Percentiles rank a stretch among this genome's conserved stretches.
Evolutionary conservation across 2,113 vertebrate species (phyloP).

Genomic region (Corythoichthys intestinalis): DNA sequence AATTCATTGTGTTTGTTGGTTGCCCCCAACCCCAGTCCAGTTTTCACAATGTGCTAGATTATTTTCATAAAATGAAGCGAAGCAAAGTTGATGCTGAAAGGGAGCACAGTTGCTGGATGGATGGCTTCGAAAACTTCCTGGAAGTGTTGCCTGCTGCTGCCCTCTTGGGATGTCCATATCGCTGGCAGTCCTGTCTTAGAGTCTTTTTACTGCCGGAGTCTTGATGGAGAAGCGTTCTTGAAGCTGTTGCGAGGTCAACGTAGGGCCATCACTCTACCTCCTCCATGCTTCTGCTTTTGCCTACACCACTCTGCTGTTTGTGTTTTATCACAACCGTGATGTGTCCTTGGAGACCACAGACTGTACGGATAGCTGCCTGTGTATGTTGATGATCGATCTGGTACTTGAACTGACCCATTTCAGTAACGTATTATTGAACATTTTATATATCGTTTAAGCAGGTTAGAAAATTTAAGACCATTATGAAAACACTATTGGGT

Average conservation of each 20-base stretch:
- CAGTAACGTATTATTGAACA: not conserved
- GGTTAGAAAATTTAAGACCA: not conserved
- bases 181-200: slow-evolving; percentile 33
- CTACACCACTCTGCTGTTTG: slow-evolving; percentile 18
- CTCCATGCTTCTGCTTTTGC: slow-evolving; percentile 20
- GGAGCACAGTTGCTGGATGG: slow-evolving; percentile 11
- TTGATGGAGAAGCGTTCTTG: slow-evolving; percentile 29
- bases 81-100: not conserved
- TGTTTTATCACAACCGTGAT: slow-evolving; percentile 18
- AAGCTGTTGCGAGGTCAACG: slow-evolving; percentile 30
- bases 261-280: slow-evolving; percentile 17
- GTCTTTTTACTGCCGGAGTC: slow-evolving; percentile 33
- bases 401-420: slow-evolving; percentile 2
- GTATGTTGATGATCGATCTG: not conserved
- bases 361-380: not conserved
- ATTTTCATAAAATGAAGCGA: not conserved
- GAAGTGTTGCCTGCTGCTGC: slow-evolving; percentile 40
- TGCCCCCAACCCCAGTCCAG: too few relatives aligned
- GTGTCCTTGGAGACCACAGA: slow-evolving; percentile 10
- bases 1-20: too few relatives aligned
- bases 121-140: slow-evolving; percentile 36
- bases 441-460: slow-evolving; percentile 13
- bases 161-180: slow-evolving; percentile 43
- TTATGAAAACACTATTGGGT: too few relatives aligned
- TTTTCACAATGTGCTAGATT: not conserved